Evolutionary conservation across 2,113 vertebrate species (phyloP), one percentile per base, ranked within the genome.

Genomic region (Mixornis gularis): DNA sequence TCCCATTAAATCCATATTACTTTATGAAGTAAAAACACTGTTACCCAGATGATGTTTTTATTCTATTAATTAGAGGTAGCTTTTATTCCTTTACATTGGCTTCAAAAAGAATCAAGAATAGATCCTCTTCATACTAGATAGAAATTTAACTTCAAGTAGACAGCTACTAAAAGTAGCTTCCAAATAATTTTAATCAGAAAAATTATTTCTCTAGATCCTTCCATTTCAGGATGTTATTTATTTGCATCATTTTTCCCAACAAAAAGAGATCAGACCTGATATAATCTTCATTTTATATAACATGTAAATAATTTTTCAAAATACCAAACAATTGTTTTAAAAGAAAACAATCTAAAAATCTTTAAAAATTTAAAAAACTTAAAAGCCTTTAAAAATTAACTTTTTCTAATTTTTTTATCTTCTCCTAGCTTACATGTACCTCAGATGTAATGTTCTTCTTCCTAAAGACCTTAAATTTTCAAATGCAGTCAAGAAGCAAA

Each of bases 401-500:
- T 16, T 60, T 56, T 89, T 92, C 44, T 94, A 5, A 38, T 68
- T 95, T 8, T 95, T 93, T 79, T 55, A 78, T 62, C 78, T 26
- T 70, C 10, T 70, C 2, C 49, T 55, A 46, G 25, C 73, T 93
- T 70, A 58, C 48, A 95, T 76, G 15, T 59, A 65, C n/a, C 8
- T 84, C 60, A 18, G 40, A 20, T 79, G 12, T 59, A 93, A 81
- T 77, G 41, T 60, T 59, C 27, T 43, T 20, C 40, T 87, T 84
- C 65, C 41, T 55, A 51, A 85, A 63, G 46, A 87, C 43, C 22
- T 91, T 81, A 88, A 29, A 70, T 43, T 96, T 96, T 80, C 83
- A 58, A 93, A 92, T 13, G 30, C 32, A 51, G 7, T 38, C n/a
- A 49, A 36, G 60, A 79, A 85, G 48, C 22, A 83, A 48, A 53